phyloP scores from a whole-genome alignment of 2,888 invertebrate species.

The Oscheius sp. region DNA sequence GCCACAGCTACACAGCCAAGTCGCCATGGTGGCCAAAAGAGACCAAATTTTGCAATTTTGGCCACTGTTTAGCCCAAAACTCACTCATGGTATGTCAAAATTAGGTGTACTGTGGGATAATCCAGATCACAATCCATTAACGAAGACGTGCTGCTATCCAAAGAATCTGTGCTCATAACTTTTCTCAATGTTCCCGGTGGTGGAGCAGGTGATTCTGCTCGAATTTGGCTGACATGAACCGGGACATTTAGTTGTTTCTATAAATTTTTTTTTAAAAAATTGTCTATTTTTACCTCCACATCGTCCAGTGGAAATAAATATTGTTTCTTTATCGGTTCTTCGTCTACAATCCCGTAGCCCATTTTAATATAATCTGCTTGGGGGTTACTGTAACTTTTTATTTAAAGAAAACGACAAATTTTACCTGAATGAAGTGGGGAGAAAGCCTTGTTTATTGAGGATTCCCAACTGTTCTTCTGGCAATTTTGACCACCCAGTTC shows the following conservation, averaged over 20 bases:
- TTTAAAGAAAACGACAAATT: background rate
- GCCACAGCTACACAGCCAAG: too few relatives aligned
- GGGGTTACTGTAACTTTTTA: conserved; percentile 13
- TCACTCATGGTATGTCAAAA: conserved; percentile 31
- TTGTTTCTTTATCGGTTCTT: conserved; percentile 26
- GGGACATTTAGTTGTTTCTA: conserved; percentile 23
- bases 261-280: background rate
- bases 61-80: background rate
- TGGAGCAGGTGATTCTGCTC: conserved; percentile 19
- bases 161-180: conserved; percentile 31
- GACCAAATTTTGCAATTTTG: background rate
- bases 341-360: conserved; percentile 32
- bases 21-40: too few relatives aligned
- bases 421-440: background rate
- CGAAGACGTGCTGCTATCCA: conserved; percentile 30
- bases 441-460: background rate
- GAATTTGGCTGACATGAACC: background rate
- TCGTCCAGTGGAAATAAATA: conserved; percentile 22
- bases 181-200: conserved; percentile 10
- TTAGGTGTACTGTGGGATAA: conserved; percentile 25
- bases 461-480: conserved; percentile 26
- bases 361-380: conserved; percentile 31
- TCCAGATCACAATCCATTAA: conserved; percentile 12
- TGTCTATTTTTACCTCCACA: conserved; percentile 1
- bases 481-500: conserved; percentile 23